Evolutionary conservation across 2,797 vertebrate genomes (phyloP).

Genomic region (Adelosebastes latens): DNA sequence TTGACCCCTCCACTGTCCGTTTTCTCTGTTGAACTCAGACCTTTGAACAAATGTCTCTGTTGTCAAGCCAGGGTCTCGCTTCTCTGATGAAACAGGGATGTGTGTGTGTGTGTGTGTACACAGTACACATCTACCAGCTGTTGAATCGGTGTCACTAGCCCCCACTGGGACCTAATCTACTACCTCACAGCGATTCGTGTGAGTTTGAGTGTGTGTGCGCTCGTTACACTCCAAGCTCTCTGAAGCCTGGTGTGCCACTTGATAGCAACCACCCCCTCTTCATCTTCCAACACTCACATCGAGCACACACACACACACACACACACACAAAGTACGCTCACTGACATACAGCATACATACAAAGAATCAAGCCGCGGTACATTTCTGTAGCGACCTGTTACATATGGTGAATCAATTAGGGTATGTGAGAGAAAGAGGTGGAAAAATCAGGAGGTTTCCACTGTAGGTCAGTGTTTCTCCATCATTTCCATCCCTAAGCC

Average conservation of each 20-base stretch:
- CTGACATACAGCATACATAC: background rate
- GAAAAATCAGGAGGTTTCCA: background rate
- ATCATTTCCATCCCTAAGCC: constrained; percentile 28
- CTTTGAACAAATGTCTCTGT: constrained; percentile 62
- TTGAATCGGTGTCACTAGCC: constrained; percentile 72
- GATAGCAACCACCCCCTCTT: constrained; percentile 50
- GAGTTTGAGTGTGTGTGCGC: constrained; percentile 10
- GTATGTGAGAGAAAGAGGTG: background rate
- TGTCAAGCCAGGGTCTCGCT: constrained; percentile 57
- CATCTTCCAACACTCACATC: constrained; percentile 36
- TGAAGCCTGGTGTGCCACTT: constrained; percentile 63
- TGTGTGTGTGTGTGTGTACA: constrained; percentile 15
- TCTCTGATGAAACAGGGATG: constrained; percentile 53
- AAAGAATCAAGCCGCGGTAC: background rate
- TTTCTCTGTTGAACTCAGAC: constrained; percentile 47
- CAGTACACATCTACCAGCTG: constrained; percentile 67
- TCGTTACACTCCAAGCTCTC: constrained; percentile 44
- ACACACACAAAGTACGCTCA: background rate
- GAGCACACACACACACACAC: background rate
- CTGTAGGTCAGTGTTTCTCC: constrained; percentile 22
- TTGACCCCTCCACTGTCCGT: constrained; percentile 20
- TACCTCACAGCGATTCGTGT: constrained; percentile 50
- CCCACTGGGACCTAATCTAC: constrained; percentile 72
- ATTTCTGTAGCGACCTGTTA: constrained; percentile 1
- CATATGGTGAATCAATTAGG: constrained; percentile 16